These are phyloP conservation scores for Panulirus ornatus DNA, from an alignment of 1,140 invertebrate species.

Conservation along the genomic window DNA sequence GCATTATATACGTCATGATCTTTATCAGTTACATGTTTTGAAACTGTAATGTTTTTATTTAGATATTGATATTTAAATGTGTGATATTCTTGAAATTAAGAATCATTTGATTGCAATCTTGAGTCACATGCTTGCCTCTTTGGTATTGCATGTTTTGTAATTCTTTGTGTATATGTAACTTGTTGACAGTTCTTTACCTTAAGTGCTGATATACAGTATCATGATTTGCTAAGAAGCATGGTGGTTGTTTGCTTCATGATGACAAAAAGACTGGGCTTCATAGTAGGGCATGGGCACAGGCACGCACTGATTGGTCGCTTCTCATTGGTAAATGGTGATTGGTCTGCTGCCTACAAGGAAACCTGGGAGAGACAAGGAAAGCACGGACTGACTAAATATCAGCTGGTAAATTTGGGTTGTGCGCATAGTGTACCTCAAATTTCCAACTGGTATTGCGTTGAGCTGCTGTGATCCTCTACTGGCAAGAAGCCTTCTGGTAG, in stretches of 20 bases:
- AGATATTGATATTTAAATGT: no score
- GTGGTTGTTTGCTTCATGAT: conserved; percentile 52
- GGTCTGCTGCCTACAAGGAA: conserved; percentile 38
- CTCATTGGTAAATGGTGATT: conserved; percentile 54
- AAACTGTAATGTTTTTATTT: no score
- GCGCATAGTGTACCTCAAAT: conserved; percentile 48
- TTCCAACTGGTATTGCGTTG: conserved; percentile 64
- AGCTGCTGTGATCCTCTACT: conserved; percentile 52
- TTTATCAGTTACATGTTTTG: no score
- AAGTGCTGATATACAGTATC: not conserved
- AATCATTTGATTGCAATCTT: no score
- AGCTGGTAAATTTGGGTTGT: conserved; percentile 67
- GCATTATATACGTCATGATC: no score
- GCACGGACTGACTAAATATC: conserved; percentile 63
- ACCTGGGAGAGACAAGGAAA: conserved; percentile 34
- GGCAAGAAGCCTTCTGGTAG: conserved; percentile 26
- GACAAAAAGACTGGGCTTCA: conserved; percentile 43
- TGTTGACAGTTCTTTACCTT: not conserved
- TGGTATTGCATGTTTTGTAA: not conserved
- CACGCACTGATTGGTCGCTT: conserved; percentile 54
- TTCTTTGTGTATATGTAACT: not conserved
- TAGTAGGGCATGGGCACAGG: conserved; percentile 46
- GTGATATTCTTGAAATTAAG: no score
- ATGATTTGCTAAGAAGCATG: conserved; percentile 47
- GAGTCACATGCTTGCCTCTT: no score